Evolutionary conservation across 2,797 vertebrate species (phyloP).

Genomic region (Gorsachius magnificus): DNA sequence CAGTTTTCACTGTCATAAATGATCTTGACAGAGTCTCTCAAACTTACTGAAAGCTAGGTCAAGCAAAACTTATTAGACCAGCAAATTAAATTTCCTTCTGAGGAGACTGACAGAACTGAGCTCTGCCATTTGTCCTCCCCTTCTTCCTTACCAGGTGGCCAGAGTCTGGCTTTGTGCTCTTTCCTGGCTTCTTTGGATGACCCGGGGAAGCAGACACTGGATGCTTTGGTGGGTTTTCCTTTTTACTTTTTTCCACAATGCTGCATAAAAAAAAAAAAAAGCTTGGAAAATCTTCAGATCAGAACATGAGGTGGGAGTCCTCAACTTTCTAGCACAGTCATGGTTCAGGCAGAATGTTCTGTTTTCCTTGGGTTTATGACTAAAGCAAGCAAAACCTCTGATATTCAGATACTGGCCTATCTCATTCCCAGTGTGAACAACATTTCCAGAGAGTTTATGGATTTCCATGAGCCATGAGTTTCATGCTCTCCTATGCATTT

Average conservation of each 20-base stretch:
- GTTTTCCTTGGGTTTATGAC: background rate
- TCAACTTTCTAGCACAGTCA: background rate
- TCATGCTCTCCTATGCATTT: background rate
- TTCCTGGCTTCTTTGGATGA: background rate
- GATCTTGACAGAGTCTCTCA: background rate
- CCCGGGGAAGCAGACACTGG: fast-evolving
- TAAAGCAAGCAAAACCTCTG: background rate
- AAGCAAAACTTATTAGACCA: slow-evolving; percentile 5
- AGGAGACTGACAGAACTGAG: background rate
- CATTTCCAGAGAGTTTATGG: background rate
- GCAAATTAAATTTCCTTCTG: background rate
- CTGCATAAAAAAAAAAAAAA: background rate
- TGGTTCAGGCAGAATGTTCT: background rate
- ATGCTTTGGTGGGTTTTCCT: fast-evolving
- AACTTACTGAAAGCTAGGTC: background rate
- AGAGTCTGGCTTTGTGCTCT: background rate
- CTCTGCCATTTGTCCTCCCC: background rate
- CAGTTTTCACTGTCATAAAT: background rate
- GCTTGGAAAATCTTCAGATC: background rate
- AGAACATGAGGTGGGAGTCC: background rate
- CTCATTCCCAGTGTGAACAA: background rate
- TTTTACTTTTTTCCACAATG: background rate
- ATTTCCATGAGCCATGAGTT: background rate
- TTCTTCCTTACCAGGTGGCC: background rate
- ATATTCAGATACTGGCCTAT: background rate